phyloP scores from a whole-genome alignment of 2,797 vertebrate genomes.

The Danionella dracula region DNA sequence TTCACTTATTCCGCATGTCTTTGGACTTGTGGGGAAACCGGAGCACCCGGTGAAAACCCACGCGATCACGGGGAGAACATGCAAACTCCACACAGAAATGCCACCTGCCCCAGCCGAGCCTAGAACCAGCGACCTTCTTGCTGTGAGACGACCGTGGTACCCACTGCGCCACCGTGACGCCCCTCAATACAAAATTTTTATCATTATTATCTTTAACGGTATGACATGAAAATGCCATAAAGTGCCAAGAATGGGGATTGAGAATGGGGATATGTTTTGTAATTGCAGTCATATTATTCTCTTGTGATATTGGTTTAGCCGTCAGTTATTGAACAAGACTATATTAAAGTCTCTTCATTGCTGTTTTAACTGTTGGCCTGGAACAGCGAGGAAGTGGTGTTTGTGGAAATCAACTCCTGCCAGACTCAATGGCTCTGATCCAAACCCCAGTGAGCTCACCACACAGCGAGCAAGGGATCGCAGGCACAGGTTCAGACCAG shows the following conservation, averaged over 20 bases:
- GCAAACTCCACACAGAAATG: too few species aligned
- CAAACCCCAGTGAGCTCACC: neutral
- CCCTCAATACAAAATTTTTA: too few species aligned
- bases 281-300: neutral
- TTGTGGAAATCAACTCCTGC: neutral
- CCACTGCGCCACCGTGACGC: too few species aligned
- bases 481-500: neutral
- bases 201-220: neutral
- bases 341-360: neutral
- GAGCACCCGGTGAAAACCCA: too few species aligned
- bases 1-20: too few species aligned
- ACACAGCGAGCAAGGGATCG: neutral
- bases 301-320: neutral
- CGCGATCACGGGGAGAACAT: too few species aligned
- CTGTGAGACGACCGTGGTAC: too few species aligned
- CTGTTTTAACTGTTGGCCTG: neutral
- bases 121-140: too few species aligned
- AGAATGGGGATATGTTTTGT: neutral
- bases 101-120: too few species aligned
- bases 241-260: neutral
- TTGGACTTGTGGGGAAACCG: too few species aligned
- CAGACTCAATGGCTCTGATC: neutral
- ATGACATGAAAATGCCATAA: slow-evolving; percentile 13
- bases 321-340: too few species aligned
- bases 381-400: neutral